phyloP scores from a whole-genome alignment of 2,113 vertebrate species.

The Gallinago media region DNA sequence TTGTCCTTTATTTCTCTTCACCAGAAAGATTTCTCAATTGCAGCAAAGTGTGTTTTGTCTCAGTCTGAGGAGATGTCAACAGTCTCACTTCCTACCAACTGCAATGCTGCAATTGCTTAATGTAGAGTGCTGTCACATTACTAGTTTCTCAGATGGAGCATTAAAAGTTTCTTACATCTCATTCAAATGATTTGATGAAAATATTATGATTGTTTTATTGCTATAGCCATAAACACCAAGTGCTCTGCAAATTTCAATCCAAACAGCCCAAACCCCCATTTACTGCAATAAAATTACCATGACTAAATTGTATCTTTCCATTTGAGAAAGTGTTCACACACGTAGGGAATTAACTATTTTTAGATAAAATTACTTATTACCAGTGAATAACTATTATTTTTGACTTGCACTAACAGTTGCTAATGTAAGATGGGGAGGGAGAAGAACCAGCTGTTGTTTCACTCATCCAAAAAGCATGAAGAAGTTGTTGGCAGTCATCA shows the following conservation, averaged over 20 bases:
- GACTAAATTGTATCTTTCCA: not conserved
- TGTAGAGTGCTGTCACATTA: not conserved
- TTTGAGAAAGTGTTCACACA: not conserved
- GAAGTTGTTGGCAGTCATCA: not conserved
- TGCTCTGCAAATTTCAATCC: not conserved
- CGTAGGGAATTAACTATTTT: not conserved
- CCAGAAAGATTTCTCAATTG: not conserved
- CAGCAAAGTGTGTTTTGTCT: not conserved
- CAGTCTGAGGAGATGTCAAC: not conserved
- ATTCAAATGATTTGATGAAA: not conserved
- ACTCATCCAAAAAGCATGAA: not conserved
- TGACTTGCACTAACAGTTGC: not conserved
- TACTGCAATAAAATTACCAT: not conserved
- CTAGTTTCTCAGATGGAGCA: not conserved
- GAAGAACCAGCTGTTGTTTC: slow-evolving; percentile 23
- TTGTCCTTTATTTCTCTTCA: not conserved
- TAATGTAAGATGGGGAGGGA: not conserved
- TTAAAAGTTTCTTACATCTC: not conserved
- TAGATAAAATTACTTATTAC: not conserved
- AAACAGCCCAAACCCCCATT: not conserved
- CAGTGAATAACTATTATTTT: not conserved
- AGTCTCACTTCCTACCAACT: not conserved
- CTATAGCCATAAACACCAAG: not conserved
- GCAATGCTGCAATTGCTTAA: not conserved
- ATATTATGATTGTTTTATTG: not conserved